Evolutionary conservation across 2,888 invertebrate species (phyloP).

Genomic region (Acronicta alni): DNA sequence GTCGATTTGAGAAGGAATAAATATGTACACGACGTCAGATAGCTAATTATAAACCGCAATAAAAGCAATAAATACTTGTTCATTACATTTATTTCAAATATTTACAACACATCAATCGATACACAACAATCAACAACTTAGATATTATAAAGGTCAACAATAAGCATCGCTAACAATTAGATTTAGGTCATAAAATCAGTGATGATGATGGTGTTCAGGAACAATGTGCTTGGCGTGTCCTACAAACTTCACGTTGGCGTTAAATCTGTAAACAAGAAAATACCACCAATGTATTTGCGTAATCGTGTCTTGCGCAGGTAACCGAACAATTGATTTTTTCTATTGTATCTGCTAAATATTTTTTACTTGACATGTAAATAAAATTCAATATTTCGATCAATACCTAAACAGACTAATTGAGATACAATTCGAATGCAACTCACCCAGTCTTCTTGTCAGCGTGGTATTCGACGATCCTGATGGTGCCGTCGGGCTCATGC

Average conservation of each 20-base stretch:
- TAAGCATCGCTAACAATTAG: slow-evolving; percentile 5
- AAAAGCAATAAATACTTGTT: too few relatives aligned
- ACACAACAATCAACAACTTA: slow-evolving; percentile 22
- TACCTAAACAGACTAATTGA: too few relatives aligned
- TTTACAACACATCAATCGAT: slow-evolving; percentile 24
- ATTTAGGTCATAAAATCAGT: slow-evolving; percentile 24
- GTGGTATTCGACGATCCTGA: slow-evolving; percentile 79
- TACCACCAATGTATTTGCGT: too few relatives aligned
- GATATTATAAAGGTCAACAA: slow-evolving; percentile 25
- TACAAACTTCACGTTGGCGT: slow-evolving; percentile 62
- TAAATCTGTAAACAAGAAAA: slow-evolving; percentile 57
- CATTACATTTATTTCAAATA: slow-evolving; percentile 13
- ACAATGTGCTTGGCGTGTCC: slow-evolving; percentile 59
- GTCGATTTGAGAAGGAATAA: too few relatives aligned
- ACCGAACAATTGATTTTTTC: too few relatives aligned
- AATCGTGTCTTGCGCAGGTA: too few relatives aligned
- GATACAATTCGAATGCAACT: too few relatives aligned
- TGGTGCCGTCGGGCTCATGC: slow-evolving; percentile 80
- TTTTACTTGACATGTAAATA: too few relatives aligned
- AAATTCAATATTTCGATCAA: too few relatives aligned
- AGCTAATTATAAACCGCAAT: too few relatives aligned
- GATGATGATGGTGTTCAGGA: slow-evolving; percentile 50
- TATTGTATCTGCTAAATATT: too few relatives aligned
- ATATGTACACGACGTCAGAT: too few relatives aligned
- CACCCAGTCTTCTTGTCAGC: slow-evolving; percentile 65